A percentile compares a stretch with the other conserved stretches of the same genome.
phyloP scores from a whole-genome alignment of 2,888 invertebrate species.

The Sinotaia quadrata region DNA sequence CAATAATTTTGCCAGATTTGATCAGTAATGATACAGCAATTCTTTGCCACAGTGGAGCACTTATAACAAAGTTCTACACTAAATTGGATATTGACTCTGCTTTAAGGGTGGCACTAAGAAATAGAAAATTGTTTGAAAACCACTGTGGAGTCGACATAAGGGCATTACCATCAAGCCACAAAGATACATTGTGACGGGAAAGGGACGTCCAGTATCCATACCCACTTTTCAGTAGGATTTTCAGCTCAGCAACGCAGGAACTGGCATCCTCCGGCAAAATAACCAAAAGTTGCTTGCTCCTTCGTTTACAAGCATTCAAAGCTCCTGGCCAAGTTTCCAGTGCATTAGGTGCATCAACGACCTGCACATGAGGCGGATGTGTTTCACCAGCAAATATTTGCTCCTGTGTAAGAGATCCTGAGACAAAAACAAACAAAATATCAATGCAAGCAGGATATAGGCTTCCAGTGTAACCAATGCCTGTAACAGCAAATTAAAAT shows the following conservation, averaged over 20 bases:
- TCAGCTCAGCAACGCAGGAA: neutral
- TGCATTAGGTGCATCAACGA: neutral
- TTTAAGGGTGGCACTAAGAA: too few species aligned
- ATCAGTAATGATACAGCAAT: too few species aligned
- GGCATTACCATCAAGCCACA: slow-evolving; percentile 23
- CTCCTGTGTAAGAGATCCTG: neutral
- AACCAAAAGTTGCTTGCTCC: slow-evolving; percentile 10
- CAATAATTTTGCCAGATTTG: too few species aligned
- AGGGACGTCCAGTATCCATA: slow-evolving; percentile 21
- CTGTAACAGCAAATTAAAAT: neutral
- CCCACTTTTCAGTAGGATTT: neutral
- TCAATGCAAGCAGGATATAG: neutral
- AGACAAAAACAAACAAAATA: neutral
- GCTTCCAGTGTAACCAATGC: neutral
- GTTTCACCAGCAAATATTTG: neutral
- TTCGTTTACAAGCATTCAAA: slow-evolving; percentile 3
- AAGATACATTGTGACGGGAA: neutral
- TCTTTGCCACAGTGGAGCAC: too few species aligned
- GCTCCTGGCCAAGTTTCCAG: slow-evolving; percentile 1
- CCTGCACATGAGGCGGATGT: slow-evolving; percentile 8
- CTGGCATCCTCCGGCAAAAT: slow-evolving; percentile 1
- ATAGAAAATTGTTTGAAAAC: too few species aligned
- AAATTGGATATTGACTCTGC: too few species aligned
- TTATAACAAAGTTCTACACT: too few species aligned
- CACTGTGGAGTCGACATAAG: too few species aligned